Percentiles rank a stretch among this genome's conserved stretches.
Evolutionary conservation across 2,113 vertebrate genomes (phyloP).

Genomic region (Lagenorhynchus albirostris): DNA sequence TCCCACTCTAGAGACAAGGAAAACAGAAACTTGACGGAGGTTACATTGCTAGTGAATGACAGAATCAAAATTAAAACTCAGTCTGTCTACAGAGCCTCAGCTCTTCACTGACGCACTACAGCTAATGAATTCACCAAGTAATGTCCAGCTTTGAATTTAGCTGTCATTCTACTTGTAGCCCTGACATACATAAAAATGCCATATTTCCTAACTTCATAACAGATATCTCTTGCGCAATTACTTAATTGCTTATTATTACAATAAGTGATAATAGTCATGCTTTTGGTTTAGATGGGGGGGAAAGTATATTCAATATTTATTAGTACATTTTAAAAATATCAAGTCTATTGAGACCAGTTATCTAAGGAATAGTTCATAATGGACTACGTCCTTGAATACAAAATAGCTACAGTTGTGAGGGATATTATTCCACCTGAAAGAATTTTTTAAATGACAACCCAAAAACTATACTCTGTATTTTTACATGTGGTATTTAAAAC

Average conservation of each 20-base stretch:
- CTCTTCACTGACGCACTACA: neutral
- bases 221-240: neutral
- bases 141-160: neutral
- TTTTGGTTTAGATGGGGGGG: neutral
- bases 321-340: neutral
- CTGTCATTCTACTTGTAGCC: neutral
- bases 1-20: neutral
- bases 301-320: neutral
- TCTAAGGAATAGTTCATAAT: neutral
- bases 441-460: neutral
- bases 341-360: neutral
- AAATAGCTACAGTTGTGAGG: neutral
- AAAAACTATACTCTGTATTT: neutral
- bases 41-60: neutral
- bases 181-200: neutral
- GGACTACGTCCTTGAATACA: neutral
- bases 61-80: neutral
- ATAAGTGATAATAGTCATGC: neutral
- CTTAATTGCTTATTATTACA: neutral
- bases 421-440: neutral
- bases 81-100: neutral
- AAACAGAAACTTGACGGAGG: neutral
- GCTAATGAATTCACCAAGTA: neutral
- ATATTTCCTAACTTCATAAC: neutral
- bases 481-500: neutral